Evolutionary conservation across 2,888 invertebrate genomes (phyloP).

Genomic region (Onchidella celtica): DNA sequence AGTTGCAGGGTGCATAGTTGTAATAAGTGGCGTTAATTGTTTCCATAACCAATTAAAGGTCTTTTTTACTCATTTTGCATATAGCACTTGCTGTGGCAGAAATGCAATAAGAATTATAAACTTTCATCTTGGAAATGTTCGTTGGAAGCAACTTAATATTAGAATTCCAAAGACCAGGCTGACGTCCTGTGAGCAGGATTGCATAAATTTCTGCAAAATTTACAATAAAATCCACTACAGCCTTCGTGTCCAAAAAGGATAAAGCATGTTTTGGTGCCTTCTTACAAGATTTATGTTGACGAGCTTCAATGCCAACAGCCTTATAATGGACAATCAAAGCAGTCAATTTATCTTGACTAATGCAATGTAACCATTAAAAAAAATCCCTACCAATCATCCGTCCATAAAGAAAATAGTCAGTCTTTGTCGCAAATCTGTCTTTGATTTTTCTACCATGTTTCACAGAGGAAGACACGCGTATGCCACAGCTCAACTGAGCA

Average conservation of each 20-base stretch:
- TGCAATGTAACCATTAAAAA: neutral
- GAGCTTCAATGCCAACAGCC: slow-evolving; percentile 23
- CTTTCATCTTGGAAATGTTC: neutral
- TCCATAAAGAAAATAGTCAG: too few species aligned
- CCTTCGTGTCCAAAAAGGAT: slow-evolving; percentile 28
- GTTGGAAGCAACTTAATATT: slow-evolving; percentile 16
- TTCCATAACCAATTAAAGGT: neutral
- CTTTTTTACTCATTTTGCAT: too few species aligned
- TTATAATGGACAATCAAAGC: slow-evolving; percentile 23
- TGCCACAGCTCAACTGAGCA: too few species aligned
- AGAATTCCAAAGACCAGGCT: neutral
- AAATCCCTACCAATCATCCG: neutral
- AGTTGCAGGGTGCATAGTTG: slow-evolving; percentile 10
- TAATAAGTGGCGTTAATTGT: neutral
- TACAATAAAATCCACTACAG: slow-evolving; percentile 41
- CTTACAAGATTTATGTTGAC: neutral
- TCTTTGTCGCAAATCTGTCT: too few species aligned
- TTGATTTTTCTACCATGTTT: too few species aligned
- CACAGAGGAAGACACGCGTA: too few species aligned
- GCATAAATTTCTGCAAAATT: slow-evolving; percentile 51
- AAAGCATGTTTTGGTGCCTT: slow-evolving; percentile 7
- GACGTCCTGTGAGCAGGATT: slow-evolving; percentile 44
- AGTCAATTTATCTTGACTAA: neutral
- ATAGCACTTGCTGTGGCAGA: neutral
- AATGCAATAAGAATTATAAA: neutral